Evolutionary conservation across 2,888 invertebrate genomes (phyloP).

Genomic region (Lasioglossum calceatum): DNA sequence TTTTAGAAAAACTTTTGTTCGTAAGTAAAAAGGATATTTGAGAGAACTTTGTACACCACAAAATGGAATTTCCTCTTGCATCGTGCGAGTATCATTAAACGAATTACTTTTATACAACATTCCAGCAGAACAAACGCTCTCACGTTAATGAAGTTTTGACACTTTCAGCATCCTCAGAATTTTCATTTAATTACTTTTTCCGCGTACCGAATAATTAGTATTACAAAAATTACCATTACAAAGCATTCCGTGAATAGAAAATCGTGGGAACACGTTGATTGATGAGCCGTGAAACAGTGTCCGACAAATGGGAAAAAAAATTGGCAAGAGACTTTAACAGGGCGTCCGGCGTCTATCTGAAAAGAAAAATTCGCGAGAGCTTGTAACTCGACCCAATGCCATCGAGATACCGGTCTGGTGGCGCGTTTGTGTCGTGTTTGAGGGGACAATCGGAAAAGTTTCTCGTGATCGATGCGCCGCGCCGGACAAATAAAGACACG

Average conservation of each 20-base stretch:
- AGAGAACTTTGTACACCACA: no score
- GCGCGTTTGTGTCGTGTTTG: background rate
- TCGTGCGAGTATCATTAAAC: no score
- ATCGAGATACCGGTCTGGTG: background rate
- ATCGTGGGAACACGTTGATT: background rate
- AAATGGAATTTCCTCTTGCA: no score
- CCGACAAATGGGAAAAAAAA: background rate
- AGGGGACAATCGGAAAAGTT: slow-evolving; percentile 3
- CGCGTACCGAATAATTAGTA: background rate
- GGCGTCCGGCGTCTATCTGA: background rate
- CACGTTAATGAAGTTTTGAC: no score
- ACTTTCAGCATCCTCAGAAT: no score
- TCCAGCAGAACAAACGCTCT: no score
- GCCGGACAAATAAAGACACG: background rate
- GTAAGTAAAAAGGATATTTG: no score
- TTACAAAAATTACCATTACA: background rate
- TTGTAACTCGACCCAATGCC: background rate
- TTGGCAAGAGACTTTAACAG: background rate
- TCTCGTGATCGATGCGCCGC: background rate
- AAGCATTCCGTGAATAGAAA: background rate
- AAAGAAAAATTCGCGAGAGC: background rate
- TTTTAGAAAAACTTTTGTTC: no score
- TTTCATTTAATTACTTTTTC: background rate
- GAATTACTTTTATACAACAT: no score
- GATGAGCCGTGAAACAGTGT: background rate